These are phyloP conservation scores for Acomys russatus DNA, from an alignment of 2,797 vertebrate genomes.

Conservation along the genomic window DNA sequence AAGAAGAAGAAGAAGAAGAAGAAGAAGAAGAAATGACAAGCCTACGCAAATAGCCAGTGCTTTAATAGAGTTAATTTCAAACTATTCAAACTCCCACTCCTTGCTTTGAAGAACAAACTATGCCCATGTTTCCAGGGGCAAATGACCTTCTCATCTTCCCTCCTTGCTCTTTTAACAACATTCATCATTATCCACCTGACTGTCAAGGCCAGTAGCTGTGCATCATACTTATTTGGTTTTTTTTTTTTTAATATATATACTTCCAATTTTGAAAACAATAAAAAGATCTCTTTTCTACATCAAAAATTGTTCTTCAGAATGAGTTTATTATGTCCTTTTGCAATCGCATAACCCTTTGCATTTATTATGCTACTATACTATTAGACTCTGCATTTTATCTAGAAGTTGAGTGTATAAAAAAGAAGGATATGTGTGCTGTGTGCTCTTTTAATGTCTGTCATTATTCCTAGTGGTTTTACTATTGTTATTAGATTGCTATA, in stretches of 20 bases:
- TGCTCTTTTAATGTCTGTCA: constrained; percentile 65
- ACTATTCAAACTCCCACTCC: background rate
- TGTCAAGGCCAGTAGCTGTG: background rate
- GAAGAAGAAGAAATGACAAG: background rate
- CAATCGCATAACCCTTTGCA: constrained; percentile 1
- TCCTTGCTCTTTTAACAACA: background rate
- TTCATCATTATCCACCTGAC: background rate
- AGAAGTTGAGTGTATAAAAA: constrained; percentile 40
- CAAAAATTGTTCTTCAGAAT: constrained; percentile 50
- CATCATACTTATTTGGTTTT: constrained; percentile 30
- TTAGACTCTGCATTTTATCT: constrained; percentile 57
- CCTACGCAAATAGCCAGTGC: background rate
- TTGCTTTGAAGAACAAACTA: background rate
- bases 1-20: rapidly evolving
- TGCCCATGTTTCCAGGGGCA: background rate
- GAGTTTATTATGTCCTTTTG: constrained; percentile 9
- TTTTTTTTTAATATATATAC: background rate
- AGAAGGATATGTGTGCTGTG: constrained; percentile 26
- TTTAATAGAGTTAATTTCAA: background rate
- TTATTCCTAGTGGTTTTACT: constrained; percentile 76
- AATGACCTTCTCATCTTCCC: background rate
- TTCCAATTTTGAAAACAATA: constrained; percentile 52
- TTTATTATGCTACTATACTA: constrained; percentile 57
- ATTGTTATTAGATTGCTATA: constrained; percentile 79
- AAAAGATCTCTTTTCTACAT: constrained; percentile 6